Base-by-base conservation (phyloP, 2,797 vertebrate species). In the Odontamblyopus lacepedii region DNA sequence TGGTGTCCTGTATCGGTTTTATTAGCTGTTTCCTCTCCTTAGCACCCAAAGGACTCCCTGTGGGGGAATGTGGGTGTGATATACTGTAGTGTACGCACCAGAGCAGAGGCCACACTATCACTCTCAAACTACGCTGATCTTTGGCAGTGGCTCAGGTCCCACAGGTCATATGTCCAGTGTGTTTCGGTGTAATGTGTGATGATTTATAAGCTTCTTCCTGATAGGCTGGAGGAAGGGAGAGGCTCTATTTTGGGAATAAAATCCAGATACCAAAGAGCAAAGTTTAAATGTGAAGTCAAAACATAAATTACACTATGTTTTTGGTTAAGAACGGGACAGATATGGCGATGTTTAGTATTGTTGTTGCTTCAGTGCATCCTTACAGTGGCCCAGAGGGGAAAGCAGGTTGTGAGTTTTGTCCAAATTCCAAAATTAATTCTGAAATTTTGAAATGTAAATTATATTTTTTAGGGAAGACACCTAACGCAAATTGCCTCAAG, bases 1-100 rank as follows among this genome's bases (percentile, higher is more conserved):
- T 70, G 80, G 87, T 89, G 78, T 91, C 88, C 84, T 85, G 83
- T 88, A 85, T 90, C 79, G 76, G 70, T 84, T 89, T 90, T 90
- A 91, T 90, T 87, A 86, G 68, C 75, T 77, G 81, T 91, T 92
- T 92, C 90, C 87, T 87, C 60, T 69, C 26, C 30, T 51, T 38
- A 62, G 69, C 67, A 71, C 76, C 64, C 74, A 77, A 77, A 70
- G 72, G 67, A 51, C 73, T 78, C 69, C 67, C 56, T 63, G 69
- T 72, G 71, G 71, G 56, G 59, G 29, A 70, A 30, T 51, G 56
- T 60, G 48, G 51, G 55, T 53, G 29, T 67, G 61, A 1, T 67
- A 74, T 78, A 60, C 76, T 80, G 82, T 78, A 60, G 75, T 80
- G 80, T 77, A 30, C 61, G 57, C 55, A 83, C 67, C 73, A 73